Percentiles rank a stretch among this genome's conserved stretches.
These are phyloP conservation scores for Meta bourneti DNA, from an alignment of 2,888 invertebrate genomes.

Conservation along the genomic window DNA sequence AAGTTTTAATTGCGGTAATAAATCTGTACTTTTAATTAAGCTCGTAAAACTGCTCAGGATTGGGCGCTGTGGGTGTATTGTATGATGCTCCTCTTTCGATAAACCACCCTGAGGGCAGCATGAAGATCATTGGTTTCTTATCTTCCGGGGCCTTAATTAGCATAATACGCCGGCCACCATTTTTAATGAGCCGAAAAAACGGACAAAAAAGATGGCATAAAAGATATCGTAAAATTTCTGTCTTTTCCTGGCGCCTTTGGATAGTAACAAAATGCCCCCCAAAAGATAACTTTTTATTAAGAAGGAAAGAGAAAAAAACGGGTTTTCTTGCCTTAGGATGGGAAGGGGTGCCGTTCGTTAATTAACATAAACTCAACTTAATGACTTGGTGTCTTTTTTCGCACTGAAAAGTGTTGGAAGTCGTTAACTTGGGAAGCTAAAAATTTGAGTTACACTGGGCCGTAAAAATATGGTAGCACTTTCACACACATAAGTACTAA, in stretches of 20 bases:
- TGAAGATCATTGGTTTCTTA: constrained; percentile 76
- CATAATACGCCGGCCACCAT: constrained; percentile 76
- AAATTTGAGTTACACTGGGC: constrained; percentile 69
- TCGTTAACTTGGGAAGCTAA: constrained; percentile 66
- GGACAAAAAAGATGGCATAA: constrained; percentile 76
- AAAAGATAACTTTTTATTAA: constrained; percentile 74
- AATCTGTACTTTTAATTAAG: constrained; percentile 76
- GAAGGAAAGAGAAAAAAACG: constrained; percentile 55
- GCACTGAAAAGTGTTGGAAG: constrained; percentile 71
- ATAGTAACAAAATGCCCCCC: constrained; percentile 74
- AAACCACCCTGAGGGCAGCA: constrained; percentile 68
- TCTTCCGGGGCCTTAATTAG: constrained; percentile 75
- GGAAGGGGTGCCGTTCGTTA: constrained; percentile 69
- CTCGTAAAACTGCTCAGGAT: constrained; percentile 74
- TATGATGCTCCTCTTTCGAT: constrained; percentile 61
- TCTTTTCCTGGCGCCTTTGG: constrained; percentile 75
- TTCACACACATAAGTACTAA: constrained; percentile 65
- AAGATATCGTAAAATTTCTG: constrained; percentile 76
- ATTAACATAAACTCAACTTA: constrained; percentile 76
- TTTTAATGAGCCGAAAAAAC: constrained; percentile 76
- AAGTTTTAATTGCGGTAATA: constrained; percentile 76
- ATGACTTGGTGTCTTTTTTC: constrained; percentile 75
- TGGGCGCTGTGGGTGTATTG: constrained; percentile 73
- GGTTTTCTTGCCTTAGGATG: constrained; percentile 56
- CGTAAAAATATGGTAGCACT: constrained; percentile 55